Base-by-base conservation (phyloP, 2,797 vertebrate genomes). In the Semaprochilodus insignis region DNA sequence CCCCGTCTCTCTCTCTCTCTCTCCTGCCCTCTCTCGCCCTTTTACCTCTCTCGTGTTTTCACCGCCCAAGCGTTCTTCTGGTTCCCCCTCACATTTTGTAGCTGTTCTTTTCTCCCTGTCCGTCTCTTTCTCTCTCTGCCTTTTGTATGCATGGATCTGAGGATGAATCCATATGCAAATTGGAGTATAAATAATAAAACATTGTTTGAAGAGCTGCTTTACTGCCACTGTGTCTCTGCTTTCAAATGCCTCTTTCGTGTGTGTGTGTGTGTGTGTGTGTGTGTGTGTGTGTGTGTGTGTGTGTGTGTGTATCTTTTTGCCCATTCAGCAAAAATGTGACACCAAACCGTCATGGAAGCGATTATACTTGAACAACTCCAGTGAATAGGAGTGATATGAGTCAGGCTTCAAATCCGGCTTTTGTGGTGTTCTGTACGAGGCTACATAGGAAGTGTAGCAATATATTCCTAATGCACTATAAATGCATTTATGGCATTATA, bases 71-170 rank as follows among this genome's bases (percentile, higher is more conserved):
- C 16, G 79, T 57, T 57, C 13, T 57, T 57, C 17, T 36, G 10
- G 36, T 5, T 60, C 21, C 15, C 59, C 62, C 14, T 82, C 65
- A 36, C 65, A 52, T 44, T 44, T 44, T 44, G 8, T 44, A 48
- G 44, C 54, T 54, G 14, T 74, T 6, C 70, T 14, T 52, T 21
- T 6, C 8, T 52, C 25, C 48, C 21, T 57, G n/a, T 51, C 70
- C 8, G 13, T 74, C 52, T 86, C 86, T 87, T 85, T 78, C 77
- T 87, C 77, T 87, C 83, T 90, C 77, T 88, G 77, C 84, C 92
- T 87, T 89, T 91, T 91, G 88, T 94, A 89, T 93, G 92, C 92
- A 94, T 94, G 93, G 85, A 91, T 91, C 89, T 91, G 90, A 91
- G 87, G 90, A 91, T 86, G 85, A 88, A 84, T 92, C 93, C 81